Percentiles rank a stretch among this genome's conserved stretches.
Conservation (phyloP, 2,888 invertebrate species). For the Pseudoips prasinana region DNA sequence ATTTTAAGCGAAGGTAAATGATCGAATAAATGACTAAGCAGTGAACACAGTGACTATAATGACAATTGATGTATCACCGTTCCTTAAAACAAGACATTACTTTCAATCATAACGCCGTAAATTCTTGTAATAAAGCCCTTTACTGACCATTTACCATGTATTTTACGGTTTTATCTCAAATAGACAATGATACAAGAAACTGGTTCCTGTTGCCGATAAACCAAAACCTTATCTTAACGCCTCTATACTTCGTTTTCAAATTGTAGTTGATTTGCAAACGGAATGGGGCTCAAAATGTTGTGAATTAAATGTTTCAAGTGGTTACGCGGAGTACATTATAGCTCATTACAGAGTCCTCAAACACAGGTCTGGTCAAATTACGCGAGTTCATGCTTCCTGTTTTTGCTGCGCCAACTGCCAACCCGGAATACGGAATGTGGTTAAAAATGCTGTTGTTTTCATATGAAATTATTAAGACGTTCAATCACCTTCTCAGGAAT, state of each 20-base stretch:
- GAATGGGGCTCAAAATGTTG: constrained; percentile 39
- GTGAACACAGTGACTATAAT: constrained; percentile 6
- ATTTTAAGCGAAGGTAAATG: constrained; percentile 24
- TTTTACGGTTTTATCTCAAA: too few species aligned
- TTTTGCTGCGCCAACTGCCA: constrained; percentile 20
- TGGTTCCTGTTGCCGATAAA: background rate
- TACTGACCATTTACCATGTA: background rate
- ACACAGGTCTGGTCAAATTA: constrained; percentile 36
- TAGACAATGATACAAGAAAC: too few species aligned
- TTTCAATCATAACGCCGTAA: constrained; percentile 19
- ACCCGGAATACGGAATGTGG: constrained; percentile 8
- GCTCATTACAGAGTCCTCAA: constrained; percentile 41
- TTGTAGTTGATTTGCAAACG: constrained; percentile 35
- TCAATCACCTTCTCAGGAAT: too few species aligned
- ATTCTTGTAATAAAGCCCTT: constrained; percentile 14
- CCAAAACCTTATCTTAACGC: constrained; percentile 5
- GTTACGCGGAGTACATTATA: constrained; percentile 34
- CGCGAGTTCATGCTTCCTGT: constrained; percentile 38
- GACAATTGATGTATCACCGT: constrained; percentile 12
- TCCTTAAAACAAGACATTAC: constrained; percentile 16
- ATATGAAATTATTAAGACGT: too few species aligned
- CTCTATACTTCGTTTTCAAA: constrained; percentile 11
- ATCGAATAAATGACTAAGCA: constrained; percentile 16
- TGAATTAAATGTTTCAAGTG: constrained; percentile 33
- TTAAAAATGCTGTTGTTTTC: constrained; percentile 8